Base-by-base conservation (phyloP, 2,797 vertebrate genomes). In the Fundulus diaphanus region DNA sequence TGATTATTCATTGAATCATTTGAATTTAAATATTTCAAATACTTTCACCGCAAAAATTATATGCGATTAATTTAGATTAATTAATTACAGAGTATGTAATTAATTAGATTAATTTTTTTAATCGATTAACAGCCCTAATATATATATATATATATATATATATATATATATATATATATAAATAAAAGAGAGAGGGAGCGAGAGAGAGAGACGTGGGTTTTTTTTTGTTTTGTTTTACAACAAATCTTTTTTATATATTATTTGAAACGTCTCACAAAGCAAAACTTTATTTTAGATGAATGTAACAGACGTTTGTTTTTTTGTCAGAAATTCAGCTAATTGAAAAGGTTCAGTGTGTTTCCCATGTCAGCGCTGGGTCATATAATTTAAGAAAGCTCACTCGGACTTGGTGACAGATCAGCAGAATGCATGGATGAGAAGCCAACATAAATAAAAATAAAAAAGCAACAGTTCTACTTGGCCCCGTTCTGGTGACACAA, bases 261-360 rank as follows among this genome's bases (percentile, higher is more conserved):
- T 6, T 40, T 27, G 35, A 52, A 63, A 72, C 42, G 68, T 51
- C 59, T 80, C n/a, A 79, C 85, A 73, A 37, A 16, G 37, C 56
- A 24, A 71, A 67, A 75, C 5, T 22, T 12, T 35, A 59, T 59
- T 59, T 22, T 74, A 46, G 90, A 80, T 81, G 66, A 82, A 76
- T 73, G 48, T 56, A 56, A 40, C 83, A 44, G 57, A 85, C 85
- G 76, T 85, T 85, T 70, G 83, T 80, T 84, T 86, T 86, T 83
- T 73, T 44, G 61, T 27, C 81, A 65, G 86, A 89, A 91, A 91
- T 92, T 81, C 74, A 77, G 79, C 74, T 85, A 81, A 74, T 73
- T 68, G 40, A 82, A 89, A 85, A 85, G 73, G 83, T 79, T 66
- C 61, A 72, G 42, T 0, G 61, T 72, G 77, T 81, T 87, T 90